Evolutionary conservation across 2,888 invertebrate species (phyloP), one percentile per base, ranked within the genome.

Genomic region (Noctua janthe): DNA sequence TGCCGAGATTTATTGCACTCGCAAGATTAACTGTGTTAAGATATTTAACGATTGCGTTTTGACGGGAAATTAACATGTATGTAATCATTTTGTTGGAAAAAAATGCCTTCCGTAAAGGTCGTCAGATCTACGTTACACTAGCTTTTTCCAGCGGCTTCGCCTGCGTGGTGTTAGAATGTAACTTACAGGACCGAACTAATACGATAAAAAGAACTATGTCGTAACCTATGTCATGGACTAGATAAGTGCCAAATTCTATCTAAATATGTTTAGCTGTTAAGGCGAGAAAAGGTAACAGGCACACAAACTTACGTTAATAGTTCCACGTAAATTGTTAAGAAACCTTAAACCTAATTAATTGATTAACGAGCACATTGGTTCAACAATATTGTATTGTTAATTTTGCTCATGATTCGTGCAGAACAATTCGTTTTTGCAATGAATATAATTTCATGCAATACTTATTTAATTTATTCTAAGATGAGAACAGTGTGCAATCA

Each of bases 71-170:
- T 81, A 51, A 67, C 35, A 67, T 51, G 64, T 59, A 67, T 62
- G 56, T 82, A 29, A 67, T 39, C 47, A 82, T 81, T 81, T 49
- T 51, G 13, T 64, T n/a, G 39, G 7, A n/a, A 82, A 81, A 80
- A 66, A 81, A n/a, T 47, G 20, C n/a, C 20, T 17, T 35, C 5
- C 11, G 15, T 7, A 49, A 43, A 59, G 77, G 67, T 62, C 15
- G n/a, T 15, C 15, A 13, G 49, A 62, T 59, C 29, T 49, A 51
- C n/a, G 7, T 69, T 54, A 11, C 47, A 43, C 43, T 67, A 23
- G 10, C 13, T n/a, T 67, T 67, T n/a, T 4, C 67, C 20, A 1
- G 11, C 13, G 67, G 43, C 43, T 23, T 67, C 2, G 29, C 8
- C 29, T 17, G 15, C 2, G 35, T 17, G 17, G 3, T 35, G 64